Evolutionary conservation across 2,888 invertebrate genomes (phyloP).

Genomic region (Zhengitettix transpicula): DNA sequence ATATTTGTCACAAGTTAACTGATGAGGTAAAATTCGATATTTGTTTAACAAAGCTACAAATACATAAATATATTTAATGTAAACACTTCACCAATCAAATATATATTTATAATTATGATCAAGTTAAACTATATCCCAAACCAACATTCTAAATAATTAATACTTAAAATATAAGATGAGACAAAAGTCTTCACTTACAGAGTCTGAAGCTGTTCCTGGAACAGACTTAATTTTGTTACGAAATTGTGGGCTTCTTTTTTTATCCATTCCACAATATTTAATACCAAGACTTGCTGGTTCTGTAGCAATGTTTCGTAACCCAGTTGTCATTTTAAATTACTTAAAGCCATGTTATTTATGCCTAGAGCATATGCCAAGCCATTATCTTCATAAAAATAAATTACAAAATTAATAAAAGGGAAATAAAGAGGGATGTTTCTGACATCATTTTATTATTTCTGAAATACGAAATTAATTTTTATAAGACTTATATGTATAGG

Average conservation of each 20-base stretch:
- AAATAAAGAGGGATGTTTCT: no score
- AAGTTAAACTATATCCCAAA: not conserved
- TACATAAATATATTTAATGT: not conserved
- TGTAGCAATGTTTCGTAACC: constrained; percentile 32
- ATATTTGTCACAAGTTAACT: no score
- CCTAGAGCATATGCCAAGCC: no score
- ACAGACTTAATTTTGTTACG: constrained; percentile 19
- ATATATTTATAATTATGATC: not conserved
- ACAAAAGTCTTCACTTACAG: constrained; percentile 18
- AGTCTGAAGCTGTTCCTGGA: constrained; percentile 20
- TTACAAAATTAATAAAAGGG: no score
- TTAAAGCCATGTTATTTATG: no score
- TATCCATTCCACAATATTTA: constrained; percentile 16
- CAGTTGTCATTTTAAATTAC: constrained; percentile 11
- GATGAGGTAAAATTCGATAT: no score
- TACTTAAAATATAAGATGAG: no score
- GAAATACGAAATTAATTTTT: no score
- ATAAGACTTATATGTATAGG: no score
- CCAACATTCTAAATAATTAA: not conserved
- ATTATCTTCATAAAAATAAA: no score
- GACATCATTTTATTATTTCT: no score
- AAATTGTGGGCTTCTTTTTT: constrained; percentile 18
- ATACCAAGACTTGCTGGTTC: constrained; percentile 30
- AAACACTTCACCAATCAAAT: not conserved
- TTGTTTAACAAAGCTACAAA: not conserved